A percentile compares a stretch with the other conserved stretches of the same genome.
These are phyloP conservation scores for Magallana nippona DNA, from an alignment of 2,888 invertebrate genomes.

Conservation along the genomic window DNA sequence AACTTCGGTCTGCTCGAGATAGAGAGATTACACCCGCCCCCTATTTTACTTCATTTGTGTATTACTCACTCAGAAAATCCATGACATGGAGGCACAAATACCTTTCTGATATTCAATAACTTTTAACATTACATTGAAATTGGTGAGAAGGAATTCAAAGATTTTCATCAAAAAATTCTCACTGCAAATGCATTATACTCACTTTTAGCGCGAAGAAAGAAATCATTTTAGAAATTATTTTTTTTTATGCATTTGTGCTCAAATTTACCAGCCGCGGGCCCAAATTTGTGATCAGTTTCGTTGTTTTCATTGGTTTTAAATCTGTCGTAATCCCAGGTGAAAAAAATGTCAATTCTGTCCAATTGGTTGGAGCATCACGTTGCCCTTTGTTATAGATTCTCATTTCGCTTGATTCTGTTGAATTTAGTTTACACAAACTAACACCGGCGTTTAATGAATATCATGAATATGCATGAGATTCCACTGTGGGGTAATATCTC, in stretches of 20 bases:
- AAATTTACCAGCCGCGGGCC: background rate
- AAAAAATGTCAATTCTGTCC: background rate
- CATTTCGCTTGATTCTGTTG: background rate
- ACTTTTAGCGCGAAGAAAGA: too few species aligned
- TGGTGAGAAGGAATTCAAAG: too few species aligned
- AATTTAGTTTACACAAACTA: too few species aligned
- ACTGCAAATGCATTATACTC: too few species aligned
- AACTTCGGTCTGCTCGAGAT: conserved; percentile 1
- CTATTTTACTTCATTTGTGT: conserved; percentile 3
- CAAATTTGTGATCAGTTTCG: background rate
- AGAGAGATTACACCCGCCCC: background rate
- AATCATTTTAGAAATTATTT: background rate
- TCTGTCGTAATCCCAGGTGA: background rate
- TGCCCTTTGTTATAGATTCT: background rate
- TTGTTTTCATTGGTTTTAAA: background rate
- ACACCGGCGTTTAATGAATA: too few species aligned
- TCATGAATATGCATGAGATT: too few species aligned
- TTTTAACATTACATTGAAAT: too few species aligned
- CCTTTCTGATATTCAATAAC: background rate
- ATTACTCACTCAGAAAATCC: conserved; percentile 9
- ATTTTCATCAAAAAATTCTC: too few species aligned
- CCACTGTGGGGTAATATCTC: too few species aligned
- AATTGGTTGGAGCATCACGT: background rate
- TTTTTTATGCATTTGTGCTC: background rate
- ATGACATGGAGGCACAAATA: background rate